These are phyloP conservation scores for Delia radicum DNA, from an alignment of 1,140 invertebrate species.

Conservation along the genomic window DNA sequence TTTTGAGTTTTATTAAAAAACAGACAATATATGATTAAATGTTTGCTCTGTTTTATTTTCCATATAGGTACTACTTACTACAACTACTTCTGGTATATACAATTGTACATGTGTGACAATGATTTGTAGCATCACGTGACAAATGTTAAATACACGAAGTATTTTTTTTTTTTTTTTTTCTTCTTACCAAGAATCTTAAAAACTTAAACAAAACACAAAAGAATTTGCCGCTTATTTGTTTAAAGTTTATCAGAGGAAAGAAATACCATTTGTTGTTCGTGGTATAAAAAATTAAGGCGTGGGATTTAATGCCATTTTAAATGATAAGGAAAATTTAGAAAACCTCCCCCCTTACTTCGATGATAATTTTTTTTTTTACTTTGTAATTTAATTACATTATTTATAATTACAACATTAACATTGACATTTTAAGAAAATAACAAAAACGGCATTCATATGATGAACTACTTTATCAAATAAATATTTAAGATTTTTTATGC, in stretches of 20 bases:
- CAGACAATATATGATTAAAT: constrained; percentile 16
- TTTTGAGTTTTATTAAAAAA: not conserved
- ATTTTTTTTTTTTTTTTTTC: too few relatives aligned
- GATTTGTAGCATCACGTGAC: constrained; percentile 56
- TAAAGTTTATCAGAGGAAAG: not conserved
- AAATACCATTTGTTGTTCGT: not conserved
- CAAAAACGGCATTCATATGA: too few relatives aligned
- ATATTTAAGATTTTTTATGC: too few relatives aligned
- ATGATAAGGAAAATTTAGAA: too few relatives aligned
- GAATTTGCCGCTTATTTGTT: not conserved
- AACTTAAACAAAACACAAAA: not conserved
- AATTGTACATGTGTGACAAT: constrained; percentile 33
- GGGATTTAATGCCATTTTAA: not conserved
- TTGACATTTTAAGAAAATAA: too few relatives aligned
- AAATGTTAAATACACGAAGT: constrained; percentile 53
- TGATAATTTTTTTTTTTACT: too few relatives aligned
- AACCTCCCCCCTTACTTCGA: too few relatives aligned
- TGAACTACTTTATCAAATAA: too few relatives aligned
- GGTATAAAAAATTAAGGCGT: not conserved
- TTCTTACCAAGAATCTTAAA: constrained; percentile 16
- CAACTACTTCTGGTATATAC: not conserved
- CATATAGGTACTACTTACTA: not conserved
- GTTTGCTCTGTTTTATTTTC: constrained; percentile 7
- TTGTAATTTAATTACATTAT: too few relatives aligned
- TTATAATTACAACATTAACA: too few relatives aligned